Conservation (phyloP, 2,797 vertebrate species). For the Stomatorhinus walkeri region DNA sequence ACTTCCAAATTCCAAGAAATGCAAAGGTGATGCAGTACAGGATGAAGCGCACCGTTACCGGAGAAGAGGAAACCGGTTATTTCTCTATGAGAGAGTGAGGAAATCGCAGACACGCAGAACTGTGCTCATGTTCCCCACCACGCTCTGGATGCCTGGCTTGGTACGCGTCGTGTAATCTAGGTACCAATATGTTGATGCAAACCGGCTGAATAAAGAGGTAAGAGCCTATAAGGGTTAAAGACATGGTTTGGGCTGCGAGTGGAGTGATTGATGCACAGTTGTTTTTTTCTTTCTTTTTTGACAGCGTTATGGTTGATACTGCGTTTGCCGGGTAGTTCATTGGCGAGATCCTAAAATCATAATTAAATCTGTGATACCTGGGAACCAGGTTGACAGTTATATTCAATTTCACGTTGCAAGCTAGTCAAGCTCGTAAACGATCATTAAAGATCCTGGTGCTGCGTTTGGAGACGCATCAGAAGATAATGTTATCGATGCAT, state of each 20-base stretch:
- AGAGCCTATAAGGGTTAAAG: background rate
- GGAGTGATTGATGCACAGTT: background rate
- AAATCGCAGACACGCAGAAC: background rate
- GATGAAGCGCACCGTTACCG: background rate
- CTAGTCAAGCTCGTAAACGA: background rate
- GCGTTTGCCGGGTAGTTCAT: background rate
- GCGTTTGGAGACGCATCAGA: background rate
- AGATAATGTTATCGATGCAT: background rate
- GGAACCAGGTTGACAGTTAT: background rate
- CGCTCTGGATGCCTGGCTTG: background rate
- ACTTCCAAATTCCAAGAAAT: conserved; percentile 12
- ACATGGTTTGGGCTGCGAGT: background rate
- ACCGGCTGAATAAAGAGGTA: conserved; percentile 11
- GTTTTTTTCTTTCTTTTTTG: background rate
- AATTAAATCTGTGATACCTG: background rate
- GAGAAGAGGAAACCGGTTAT: background rate
- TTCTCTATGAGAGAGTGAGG: background rate
- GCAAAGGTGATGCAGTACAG: background rate
- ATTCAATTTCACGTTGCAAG: background rate
- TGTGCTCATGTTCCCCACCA: background rate
- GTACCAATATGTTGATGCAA: background rate
- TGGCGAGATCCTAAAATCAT: background rate
- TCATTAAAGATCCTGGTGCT: background rate
- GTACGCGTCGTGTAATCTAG: background rate
- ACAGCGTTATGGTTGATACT: background rate